Base-by-base conservation (phyloP, 2,888 invertebrate genomes). In the Apamea monoglypha region DNA sequence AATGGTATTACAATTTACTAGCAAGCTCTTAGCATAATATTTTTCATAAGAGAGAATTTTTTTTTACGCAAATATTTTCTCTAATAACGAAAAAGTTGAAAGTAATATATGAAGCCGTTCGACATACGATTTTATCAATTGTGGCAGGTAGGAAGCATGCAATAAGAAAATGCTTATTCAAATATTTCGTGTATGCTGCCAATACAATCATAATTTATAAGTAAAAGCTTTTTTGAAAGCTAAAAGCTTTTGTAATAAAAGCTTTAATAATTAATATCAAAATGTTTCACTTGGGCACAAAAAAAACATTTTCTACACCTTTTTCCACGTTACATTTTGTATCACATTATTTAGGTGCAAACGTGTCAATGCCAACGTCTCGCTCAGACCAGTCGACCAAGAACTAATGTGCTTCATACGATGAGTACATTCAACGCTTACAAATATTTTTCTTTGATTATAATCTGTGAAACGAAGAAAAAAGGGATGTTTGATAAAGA, bases 391-490 rank as follows among this genome's bases (percentile, higher is more conserved):
- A 84, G 53, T 78, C 83, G 78, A 47, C 21, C 44, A 83, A 50
- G 47, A 12, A 10, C 36, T 71, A 74, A 86, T 63, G 74, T 16
- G 78, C 53, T 83, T 77, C 74, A 80, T 87, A 75, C 18, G 36
- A 64, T 25, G 74, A 75, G 25, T 72, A 67, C 59, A 67, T 68
- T 75, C 69, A 69, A 70, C 80, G 74, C 66, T 77, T 61, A 80
- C 44, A 18, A 67, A 40, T 71, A 50, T 70, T 18, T 56, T 77
- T 77, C 88, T 88, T 87, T 88, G 83, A 89, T 82, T 83, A 80
- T 69, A 44, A 63, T 69, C 86, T 82, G 86, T 85, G 80, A 89
- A 89, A 76, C 69, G 87, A 73, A 70, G 72, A 71, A 79, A 71
- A 76, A 71, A 36, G 53, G 29, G 44, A 16, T 59, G 64, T 68